Conservation (phyloP, 2,797 vertebrate species). For the Decapterus maruadsi region DNA sequence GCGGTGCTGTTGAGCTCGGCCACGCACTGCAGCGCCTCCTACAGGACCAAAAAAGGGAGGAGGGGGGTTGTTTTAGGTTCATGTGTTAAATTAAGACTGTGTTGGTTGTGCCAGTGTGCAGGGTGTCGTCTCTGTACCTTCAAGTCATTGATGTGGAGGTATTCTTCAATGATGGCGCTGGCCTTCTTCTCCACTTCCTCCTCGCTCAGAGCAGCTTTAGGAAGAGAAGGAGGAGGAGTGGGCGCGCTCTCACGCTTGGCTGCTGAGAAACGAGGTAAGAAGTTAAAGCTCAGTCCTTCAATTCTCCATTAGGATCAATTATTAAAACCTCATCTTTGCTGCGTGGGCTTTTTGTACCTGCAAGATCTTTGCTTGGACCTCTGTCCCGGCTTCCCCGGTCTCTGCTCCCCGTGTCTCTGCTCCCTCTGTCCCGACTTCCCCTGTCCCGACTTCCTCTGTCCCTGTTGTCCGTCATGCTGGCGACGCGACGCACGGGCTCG, state of each 20-base stretch:
- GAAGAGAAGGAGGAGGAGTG: slow-evolving; percentile 76
- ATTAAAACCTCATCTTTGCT: background rate
- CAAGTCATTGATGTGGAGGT: slow-evolving; percentile 96
- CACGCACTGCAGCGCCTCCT: slow-evolving; percentile 98
- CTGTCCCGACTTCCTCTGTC: slow-evolving; percentile 78
- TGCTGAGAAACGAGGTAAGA: slow-evolving; percentile 47
- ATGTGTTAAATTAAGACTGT: background rate
- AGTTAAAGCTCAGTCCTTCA: background rate
- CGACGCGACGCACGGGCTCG: slow-evolving; percentile 92
- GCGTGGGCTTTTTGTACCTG: slow-evolving; percentile 53
- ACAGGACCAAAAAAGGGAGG: background rate
- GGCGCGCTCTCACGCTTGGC: slow-evolving; percentile 88
- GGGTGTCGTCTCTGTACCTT: slow-evolving; percentile 85
- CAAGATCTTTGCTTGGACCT: slow-evolving; percentile 74
- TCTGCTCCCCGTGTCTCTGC: slow-evolving; percentile 77
- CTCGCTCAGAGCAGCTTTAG: slow-evolving; percentile 88
- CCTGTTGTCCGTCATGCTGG: slow-evolving; percentile 94
- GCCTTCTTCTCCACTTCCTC: slow-evolving; percentile 96
- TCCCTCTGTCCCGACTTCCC: slow-evolving; percentile 74
- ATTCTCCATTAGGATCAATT: background rate
- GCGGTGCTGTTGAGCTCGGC: slow-evolving; percentile 91
- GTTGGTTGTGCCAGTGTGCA: background rate
- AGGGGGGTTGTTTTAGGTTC: background rate
- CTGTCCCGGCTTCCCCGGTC: slow-evolving; percentile 76
- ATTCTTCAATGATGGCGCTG: slow-evolving; percentile 95